phyloP scores from a whole-genome alignment of 2,797 vertebrate genomes.

The Anniella stebbinsi region DNA sequence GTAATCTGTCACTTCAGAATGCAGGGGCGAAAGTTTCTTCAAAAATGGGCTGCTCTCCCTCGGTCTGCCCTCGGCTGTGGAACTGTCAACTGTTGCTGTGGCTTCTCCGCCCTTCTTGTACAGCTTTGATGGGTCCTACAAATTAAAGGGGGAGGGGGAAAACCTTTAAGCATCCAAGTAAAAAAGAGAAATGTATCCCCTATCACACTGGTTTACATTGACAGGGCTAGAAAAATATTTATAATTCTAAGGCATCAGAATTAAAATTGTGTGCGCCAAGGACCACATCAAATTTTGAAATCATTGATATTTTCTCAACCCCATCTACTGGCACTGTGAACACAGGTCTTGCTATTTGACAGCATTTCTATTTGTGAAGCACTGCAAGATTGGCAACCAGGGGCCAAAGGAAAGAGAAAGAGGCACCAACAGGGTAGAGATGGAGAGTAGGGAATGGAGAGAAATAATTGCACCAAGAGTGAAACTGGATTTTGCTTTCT shows the following conservation, averaged over 20 bases:
- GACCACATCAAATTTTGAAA: not conserved
- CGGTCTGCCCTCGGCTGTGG: constrained; percentile 75
- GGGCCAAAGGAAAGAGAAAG: not conserved
- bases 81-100: constrained; percentile 71
- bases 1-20: constrained; percentile 80
- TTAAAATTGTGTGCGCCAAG: not conserved
- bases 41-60: constrained; percentile 76
- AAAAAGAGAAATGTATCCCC: not conserved
- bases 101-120: constrained; percentile 80
- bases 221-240: not conserved
- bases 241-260: not conserved
- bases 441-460: too few relatives aligned
- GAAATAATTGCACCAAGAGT: too few relatives aligned
- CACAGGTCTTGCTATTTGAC: not conserved
- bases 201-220: not conserved
- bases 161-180: constrained; percentile 61
- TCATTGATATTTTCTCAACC: not conserved
- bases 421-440: not conserved
- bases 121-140: constrained; percentile 79
- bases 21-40: constrained; percentile 82
- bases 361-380: not conserved
- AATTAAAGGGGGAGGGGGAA: constrained; percentile 51
- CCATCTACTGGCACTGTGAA: not conserved
- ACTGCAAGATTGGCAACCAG: not conserved
- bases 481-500: not conserved